Evolutionary conservation across 2,113 vertebrate genomes (phyloP).

Genomic region (Sitta europaea): DNA sequence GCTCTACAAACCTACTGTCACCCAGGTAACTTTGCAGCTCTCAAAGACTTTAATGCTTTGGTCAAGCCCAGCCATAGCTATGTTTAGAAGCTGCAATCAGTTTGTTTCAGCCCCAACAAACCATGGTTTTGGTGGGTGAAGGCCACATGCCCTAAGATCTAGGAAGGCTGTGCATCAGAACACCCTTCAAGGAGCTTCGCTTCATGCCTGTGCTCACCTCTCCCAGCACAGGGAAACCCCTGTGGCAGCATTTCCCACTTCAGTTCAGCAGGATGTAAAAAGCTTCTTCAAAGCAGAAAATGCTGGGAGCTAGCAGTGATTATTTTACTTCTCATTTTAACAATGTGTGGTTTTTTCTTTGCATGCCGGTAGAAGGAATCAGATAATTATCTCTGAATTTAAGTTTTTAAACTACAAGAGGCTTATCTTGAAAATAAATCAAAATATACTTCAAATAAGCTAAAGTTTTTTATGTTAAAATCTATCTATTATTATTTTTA

Average conservation of each 20-base stretch:
- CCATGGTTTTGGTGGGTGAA: not conserved
- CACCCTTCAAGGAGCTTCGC: rapidly evolving
- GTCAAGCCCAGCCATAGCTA: not conserved
- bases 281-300: not conserved
- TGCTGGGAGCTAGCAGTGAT: not conserved
- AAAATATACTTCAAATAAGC: not conserved
- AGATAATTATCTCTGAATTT: not conserved
- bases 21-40: not conserved
- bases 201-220: rapidly evolving
- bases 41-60: not conserved
- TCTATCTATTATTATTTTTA: not conserved
- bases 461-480: not conserved
- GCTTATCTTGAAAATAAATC: not conserved
- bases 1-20: not conserved
- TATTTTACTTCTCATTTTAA: not conserved
- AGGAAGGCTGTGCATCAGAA: not conserved
- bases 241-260: not conserved
- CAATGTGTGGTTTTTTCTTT: not conserved
- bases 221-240: not conserved
- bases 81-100: not conserved
- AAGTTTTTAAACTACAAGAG: not conserved
- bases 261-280: not conserved
- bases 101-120: not conserved
- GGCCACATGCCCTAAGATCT: not conserved
- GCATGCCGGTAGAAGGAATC: not conserved